Evolutionary conservation across 2,113 vertebrate genomes (phyloP), one percentile per base, ranked within the genome.

Genomic region (Lamprotornis superbus): DNA sequence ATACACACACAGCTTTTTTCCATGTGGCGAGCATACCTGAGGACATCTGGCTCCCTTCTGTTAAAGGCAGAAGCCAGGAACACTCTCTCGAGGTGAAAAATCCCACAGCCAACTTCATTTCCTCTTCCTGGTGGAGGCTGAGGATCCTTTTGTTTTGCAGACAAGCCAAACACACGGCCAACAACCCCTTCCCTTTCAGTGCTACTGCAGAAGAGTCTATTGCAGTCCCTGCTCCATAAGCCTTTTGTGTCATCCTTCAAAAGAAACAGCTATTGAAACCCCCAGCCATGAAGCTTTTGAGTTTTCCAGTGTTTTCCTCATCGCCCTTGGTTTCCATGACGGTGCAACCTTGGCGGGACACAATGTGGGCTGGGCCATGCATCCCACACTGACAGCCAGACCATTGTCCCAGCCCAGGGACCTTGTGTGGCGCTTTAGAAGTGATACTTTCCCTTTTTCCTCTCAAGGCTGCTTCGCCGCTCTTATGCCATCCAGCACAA

Each of bases 241-340:
- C 42, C 87, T 86, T 97, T 96, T 97, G 88, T 97, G 91, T 73
- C 69, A 21, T 9, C 81, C 83, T 57, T 95, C 93, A 67, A 95
- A 97, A 96, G 90, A 68, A 94, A 4, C 52, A 89, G 55, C 89
- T 96, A 77, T 95, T 96, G 87, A 96, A 97, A 95, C 80, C 91
- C 50, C 91, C 92, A 96, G 94, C 94, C 95, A 39, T 95, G 95
- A 96, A 94, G 95, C 95, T 77, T 92, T 95, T 89, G 83, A 81
- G 85, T 60, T 49, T 47, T 22, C 11, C 89, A 39, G 65, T 35
- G 31, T 68, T 89, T 73, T 84, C 75, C 84, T 59, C 24, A 28
- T 64, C 0, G 7, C 84, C 83, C 90, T 90, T 78, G 23, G 60
- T 94, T 96, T 95, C 65, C 83, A 52, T 71, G 79, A 79, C 64